Conservation (phyloP, 2,797 vertebrate species). For the Synanceia verrucosa region DNA sequence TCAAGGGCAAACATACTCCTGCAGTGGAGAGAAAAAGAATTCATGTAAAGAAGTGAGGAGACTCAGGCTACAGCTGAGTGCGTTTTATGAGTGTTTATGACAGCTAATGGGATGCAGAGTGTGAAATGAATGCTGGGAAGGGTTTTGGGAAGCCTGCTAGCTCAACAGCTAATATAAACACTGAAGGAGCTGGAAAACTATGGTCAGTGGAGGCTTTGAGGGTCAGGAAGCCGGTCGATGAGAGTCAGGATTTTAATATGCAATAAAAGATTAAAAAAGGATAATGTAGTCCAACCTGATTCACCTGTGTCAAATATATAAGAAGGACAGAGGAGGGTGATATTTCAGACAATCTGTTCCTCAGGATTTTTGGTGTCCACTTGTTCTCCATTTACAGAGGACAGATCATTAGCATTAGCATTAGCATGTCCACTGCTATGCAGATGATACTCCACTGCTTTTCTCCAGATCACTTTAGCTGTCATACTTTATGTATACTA, state of each 20-base stretch:
- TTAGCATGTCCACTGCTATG: background rate
- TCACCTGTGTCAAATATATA: constrained; percentile 28
- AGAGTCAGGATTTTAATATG: background rate
- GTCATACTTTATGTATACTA: background rate
- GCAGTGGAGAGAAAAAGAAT: constrained; percentile 49
- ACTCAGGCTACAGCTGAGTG: constrained; percentile 63
- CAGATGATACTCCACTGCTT: background rate
- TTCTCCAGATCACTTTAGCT: background rate
- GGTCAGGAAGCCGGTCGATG: background rate
- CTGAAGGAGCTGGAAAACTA: background rate
- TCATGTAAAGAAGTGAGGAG: constrained; percentile 49
- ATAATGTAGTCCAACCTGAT: background rate
- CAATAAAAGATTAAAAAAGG: background rate
- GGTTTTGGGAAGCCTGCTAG: constrained; percentile 6
- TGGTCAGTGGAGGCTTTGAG: background rate
- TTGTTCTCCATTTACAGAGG: background rate
- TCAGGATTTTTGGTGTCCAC: background rate
- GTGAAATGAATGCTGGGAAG: constrained; percentile 53
- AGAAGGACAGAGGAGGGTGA: background rate
- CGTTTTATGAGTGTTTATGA: constrained; percentile 69
- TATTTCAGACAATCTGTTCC: background rate
- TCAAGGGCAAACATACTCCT: constrained; percentile 67
- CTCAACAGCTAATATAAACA: constrained; percentile 8
- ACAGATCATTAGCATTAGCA: background rate
- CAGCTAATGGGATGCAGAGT: constrained; percentile 54